These are phyloP conservation scores for Charina bottae DNA, from an alignment of 2,113 vertebrate species.

Conservation along the genomic window DNA sequence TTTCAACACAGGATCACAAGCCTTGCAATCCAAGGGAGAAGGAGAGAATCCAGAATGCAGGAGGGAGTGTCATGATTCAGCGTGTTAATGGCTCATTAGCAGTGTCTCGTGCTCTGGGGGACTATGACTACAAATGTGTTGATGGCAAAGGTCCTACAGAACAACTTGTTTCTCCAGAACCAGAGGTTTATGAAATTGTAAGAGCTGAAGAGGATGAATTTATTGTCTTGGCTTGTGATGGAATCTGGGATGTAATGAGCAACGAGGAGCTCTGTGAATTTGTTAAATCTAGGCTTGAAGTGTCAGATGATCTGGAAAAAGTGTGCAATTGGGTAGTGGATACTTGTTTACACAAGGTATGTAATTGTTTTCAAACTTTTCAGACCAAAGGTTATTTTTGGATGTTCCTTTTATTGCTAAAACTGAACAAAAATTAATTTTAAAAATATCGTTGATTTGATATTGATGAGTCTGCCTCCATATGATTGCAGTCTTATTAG, in stretches of 20 bases:
- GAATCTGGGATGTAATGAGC: slow-evolving; percentile 99
- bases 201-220: slow-evolving; percentile 95
- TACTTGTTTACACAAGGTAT: slow-evolving; percentile 99
- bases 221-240: slow-evolving; percentile 95
- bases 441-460: background rate
- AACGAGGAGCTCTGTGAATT: slow-evolving; percentile 98
- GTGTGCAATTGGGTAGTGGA: slow-evolving; percentile 99
- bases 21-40: slow-evolving; percentile 97
- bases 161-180: slow-evolving; percentile 98
- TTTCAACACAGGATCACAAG: slow-evolving; percentile 99
- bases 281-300: slow-evolving; percentile 94
- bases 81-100: slow-evolving; percentile 97
- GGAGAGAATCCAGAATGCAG: slow-evolving; percentile 98
- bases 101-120: slow-evolving; percentile 95
- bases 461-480: background rate
- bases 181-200: slow-evolving; percentile 92
- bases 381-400: background rate
- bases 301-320: slow-evolving; percentile 94
- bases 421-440: background rate
- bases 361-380: slow-evolving; percentile 54
- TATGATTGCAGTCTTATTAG: background rate
- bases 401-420: background rate
- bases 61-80: slow-evolving; percentile 98
- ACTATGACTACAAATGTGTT: slow-evolving; percentile 99
- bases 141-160: slow-evolving; percentile 98